Evolutionary conservation across 2,888 invertebrate species (phyloP).

Genomic region (Urechis unicinctus): DNA sequence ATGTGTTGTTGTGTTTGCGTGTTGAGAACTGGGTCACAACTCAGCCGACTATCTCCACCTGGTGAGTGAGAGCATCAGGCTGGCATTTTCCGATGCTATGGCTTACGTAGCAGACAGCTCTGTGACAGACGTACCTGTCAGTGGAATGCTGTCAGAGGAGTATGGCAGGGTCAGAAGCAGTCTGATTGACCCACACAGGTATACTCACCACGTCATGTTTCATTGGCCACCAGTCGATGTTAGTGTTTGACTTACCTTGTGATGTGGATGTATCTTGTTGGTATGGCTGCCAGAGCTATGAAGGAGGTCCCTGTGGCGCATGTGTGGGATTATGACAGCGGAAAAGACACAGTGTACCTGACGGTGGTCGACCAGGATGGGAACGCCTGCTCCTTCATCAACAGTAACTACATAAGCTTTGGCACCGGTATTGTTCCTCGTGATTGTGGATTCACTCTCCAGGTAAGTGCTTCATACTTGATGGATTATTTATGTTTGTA

Average conservation of each 20-base stretch:
- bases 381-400: conserved; percentile 52
- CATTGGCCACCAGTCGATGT: too few relatives aligned
- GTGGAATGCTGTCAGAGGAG: conserved; percentile 38
- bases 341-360: conserved; percentile 47
- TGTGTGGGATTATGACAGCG: conserved; percentile 2
- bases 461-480: conserved; percentile 24
- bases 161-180: conserved; percentile 41
- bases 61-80: conserved; percentile 45
- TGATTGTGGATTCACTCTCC: conserved; percentile 50
- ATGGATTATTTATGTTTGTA: background rate
- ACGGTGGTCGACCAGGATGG: conserved; percentile 46
- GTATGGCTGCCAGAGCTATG: background rate
- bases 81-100: conserved; percentile 47
- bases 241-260: background rate
- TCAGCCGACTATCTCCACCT: conserved; percentile 47
- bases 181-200: conserved; percentile 36
- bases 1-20: too few relatives aligned
- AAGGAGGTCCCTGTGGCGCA: background rate
- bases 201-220: too few relatives aligned
- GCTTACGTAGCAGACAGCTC: conserved; percentile 44
- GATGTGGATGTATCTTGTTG: background rate
- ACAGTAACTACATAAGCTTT: conserved; percentile 48
- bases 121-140: conserved; percentile 31
- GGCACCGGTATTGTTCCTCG: conserved; percentile 49
- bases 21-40: conserved; percentile 42